These are phyloP conservation scores for Rattus rattus DNA, from an alignment of 2,113 vertebrate species.

Conservation along the genomic window DNA sequence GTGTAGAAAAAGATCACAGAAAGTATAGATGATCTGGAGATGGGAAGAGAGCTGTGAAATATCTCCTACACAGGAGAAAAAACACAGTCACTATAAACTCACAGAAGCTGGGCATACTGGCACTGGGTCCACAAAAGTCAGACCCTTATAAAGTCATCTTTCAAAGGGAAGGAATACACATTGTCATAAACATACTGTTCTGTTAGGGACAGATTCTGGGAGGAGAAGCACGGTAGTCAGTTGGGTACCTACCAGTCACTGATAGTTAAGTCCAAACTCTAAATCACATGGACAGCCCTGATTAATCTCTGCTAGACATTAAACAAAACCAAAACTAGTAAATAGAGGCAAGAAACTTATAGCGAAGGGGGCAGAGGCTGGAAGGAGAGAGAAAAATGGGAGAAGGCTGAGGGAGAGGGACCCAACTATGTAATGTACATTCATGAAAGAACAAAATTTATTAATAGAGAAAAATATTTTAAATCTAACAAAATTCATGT, in stretches of 20 bases:
- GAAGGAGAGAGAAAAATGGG: not conserved
- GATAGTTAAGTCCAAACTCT: not conserved
- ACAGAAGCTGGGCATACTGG: not conserved
- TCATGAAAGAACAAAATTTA: not conserved
- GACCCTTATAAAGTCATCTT: not conserved
- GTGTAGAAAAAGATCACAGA: not conserved
- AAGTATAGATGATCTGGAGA: not conserved
- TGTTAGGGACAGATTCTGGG: not conserved
- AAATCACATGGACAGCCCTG: not conserved
- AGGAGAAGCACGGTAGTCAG: not conserved
- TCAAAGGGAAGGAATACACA: not conserved
- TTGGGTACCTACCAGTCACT: not conserved
- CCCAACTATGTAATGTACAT: not conserved
- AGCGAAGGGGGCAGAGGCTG: not conserved
- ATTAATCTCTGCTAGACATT: not conserved
- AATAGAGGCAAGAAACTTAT: not conserved
- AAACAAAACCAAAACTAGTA: not conserved
- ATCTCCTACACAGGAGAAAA: not conserved
- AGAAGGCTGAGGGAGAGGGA: accelerated
- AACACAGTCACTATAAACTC: not conserved
- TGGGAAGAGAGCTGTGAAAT: not conserved
- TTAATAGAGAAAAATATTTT: not conserved
- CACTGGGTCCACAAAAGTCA: not conserved
- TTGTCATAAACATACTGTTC: too few species aligned
- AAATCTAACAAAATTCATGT: slow-evolving; percentile 68